Conservation (phyloP, 1,140 invertebrate species). For the Dufourea novaeangliae region DNA sequence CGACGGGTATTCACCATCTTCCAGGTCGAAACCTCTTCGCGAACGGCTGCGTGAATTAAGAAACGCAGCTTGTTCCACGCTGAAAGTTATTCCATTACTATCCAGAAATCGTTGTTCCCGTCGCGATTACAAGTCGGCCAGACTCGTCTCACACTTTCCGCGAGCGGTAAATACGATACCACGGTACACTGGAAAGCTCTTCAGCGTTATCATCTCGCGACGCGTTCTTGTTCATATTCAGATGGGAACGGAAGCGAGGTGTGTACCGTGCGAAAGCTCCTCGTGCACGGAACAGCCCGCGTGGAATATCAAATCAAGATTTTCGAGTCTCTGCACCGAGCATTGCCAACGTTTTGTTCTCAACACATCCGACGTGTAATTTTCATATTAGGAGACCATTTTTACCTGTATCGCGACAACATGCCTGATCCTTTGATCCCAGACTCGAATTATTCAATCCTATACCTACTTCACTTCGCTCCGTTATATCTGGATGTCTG, state of each 20-base stretch:
- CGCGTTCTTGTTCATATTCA: conserved; percentile 50
- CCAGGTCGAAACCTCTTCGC: neutral
- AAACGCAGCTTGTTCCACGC: neutral
- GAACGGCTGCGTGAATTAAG: conserved; percentile 3
- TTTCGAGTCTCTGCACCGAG: conserved; percentile 2
- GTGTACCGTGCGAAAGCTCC: conserved; percentile 34
- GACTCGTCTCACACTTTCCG: neutral
- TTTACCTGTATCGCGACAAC: conserved; percentile 1
- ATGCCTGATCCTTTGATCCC: conserved; percentile 6
- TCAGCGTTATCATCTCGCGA: conserved; percentile 49
- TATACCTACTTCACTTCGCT: neutral
- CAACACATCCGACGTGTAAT: neutral
- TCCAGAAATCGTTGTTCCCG: conserved; percentile 5
- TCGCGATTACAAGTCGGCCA: conserved; percentile 13
- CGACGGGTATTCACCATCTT: too few species aligned
- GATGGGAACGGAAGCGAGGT: conserved; percentile 27
- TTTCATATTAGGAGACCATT: conserved; percentile 13
- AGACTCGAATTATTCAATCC: neutral
- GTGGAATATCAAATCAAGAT: conserved; percentile 60
- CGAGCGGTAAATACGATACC: conserved; percentile 31
- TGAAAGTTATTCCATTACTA: conserved; percentile 31
- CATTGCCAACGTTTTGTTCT: conserved; percentile 7
- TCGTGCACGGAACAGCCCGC: neutral
- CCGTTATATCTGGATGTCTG: neutral
- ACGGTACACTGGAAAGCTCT: conserved; percentile 41